Evolutionary conservation across 2,797 vertebrate species (phyloP).

Genomic region (Merluccius polli): DNA sequence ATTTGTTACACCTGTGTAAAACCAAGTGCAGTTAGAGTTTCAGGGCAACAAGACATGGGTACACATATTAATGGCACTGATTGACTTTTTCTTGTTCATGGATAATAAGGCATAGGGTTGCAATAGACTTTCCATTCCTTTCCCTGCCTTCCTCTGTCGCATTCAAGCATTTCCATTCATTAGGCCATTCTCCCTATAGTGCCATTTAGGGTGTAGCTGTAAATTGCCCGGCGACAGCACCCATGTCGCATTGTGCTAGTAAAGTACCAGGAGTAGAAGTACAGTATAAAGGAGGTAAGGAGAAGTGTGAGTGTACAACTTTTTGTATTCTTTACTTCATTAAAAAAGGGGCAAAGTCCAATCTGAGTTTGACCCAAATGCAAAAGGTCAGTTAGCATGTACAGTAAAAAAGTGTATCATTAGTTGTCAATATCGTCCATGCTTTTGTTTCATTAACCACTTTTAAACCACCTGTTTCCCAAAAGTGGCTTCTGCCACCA

Average conservation of each 20-base stretch:
- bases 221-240: background rate
- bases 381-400: background rate
- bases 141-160: background rate
- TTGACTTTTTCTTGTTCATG: constrained; percentile 54
- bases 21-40: constrained; percentile 39
- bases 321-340: too few species aligned
- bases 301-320: background rate
- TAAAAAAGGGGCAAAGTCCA: background rate
- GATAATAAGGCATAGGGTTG: constrained; percentile 58
- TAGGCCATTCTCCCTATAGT: background rate
- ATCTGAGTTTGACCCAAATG: background rate
- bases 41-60: constrained; percentile 47
- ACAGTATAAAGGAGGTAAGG: background rate
- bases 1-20: constrained; percentile 41
- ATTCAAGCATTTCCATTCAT: constrained; percentile 32
- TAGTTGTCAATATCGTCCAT: background rate
- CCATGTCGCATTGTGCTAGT: background rate
- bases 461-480: background rate
- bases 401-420: background rate
- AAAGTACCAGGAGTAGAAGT: background rate
- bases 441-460: background rate
- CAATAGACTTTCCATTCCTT: constrained; percentile 53
- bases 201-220: background rate
- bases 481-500: too few species aligned
- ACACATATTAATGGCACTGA: constrained; percentile 69